Conservation (phyloP, 2,113 vertebrate species). For the Rhynchomys soricoides region DNA sequence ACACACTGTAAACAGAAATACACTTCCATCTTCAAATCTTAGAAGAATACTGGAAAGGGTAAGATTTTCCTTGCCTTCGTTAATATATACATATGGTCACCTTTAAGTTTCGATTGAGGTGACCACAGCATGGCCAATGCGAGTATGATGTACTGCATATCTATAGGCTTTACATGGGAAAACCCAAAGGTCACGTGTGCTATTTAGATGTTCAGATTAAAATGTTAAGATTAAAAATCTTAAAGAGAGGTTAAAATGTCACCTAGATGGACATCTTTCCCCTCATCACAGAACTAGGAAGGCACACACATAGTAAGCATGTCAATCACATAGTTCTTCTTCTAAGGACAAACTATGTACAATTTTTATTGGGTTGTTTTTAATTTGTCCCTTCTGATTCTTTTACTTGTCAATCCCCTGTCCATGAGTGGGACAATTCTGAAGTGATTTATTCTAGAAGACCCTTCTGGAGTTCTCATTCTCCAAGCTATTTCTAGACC, state of each 20-base stretch:
- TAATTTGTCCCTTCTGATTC: neutral
- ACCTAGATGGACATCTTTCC: neutral
- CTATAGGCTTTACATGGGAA: neutral
- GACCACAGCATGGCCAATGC: neutral
- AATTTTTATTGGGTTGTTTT: neutral
- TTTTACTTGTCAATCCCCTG: neutral
- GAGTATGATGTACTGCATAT: neutral
- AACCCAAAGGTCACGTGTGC: too few relatives aligned
- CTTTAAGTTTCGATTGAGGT: neutral
- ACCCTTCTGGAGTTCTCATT: neutral
- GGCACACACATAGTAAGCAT: neutral
- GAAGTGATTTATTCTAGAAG: neutral
- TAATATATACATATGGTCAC: neutral
- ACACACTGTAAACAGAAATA: neutral
- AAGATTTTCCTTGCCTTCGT: constrained; percentile 62
- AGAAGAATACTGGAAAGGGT: constrained; percentile 78
- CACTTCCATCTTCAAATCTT: constrained; percentile 64
- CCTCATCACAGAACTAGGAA: neutral
- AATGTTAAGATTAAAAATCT: neutral
- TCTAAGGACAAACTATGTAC: neutral
- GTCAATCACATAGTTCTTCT: neutral
- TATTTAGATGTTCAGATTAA: neutral
- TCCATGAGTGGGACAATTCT: neutral
- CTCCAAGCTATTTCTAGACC: neutral
- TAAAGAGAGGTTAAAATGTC: neutral